phyloP scores from a whole-genome alignment of 2,113 vertebrate genomes.

The Rhabdornis inornatus region DNA sequence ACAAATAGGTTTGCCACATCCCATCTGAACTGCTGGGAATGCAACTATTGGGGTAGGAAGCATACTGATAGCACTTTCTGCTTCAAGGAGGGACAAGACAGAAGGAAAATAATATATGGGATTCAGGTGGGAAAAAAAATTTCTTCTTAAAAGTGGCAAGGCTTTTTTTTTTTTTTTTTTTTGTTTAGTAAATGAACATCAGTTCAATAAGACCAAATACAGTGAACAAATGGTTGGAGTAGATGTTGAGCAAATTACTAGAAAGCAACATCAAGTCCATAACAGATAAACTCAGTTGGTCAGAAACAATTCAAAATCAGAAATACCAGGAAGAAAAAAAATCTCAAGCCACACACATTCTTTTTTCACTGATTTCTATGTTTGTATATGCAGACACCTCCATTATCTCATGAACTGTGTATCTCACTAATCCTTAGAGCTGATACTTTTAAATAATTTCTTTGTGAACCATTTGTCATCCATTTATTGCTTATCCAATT shows the following conservation, averaged over 20 bases:
- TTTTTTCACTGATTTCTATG: background rate
- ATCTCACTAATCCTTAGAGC: background rate
- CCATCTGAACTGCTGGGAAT: background rate
- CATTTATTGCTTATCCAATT: background rate
- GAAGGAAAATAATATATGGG: background rate
- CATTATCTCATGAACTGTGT: background rate
- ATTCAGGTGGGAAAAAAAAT: background rate
- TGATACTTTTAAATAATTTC: background rate
- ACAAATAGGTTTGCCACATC: background rate
- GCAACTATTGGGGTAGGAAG: background rate
- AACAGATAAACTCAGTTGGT: background rate
- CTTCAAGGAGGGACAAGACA: background rate
- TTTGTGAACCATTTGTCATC: background rate
- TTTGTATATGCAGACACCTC: background rate
- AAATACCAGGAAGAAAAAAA: background rate
- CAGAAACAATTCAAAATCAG: background rate
- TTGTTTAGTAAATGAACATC: background rate
- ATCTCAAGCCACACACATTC: background rate
- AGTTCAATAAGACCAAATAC: background rate
- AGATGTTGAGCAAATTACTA: background rate
- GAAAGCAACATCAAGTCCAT: background rate
- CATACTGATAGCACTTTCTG: background rate
- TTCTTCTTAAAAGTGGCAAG: background rate
- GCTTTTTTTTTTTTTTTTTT: background rate
- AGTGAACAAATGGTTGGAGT: background rate